phyloP scores from a whole-genome alignment of 2,888 invertebrate species.

The Muscina levida region DNA sequence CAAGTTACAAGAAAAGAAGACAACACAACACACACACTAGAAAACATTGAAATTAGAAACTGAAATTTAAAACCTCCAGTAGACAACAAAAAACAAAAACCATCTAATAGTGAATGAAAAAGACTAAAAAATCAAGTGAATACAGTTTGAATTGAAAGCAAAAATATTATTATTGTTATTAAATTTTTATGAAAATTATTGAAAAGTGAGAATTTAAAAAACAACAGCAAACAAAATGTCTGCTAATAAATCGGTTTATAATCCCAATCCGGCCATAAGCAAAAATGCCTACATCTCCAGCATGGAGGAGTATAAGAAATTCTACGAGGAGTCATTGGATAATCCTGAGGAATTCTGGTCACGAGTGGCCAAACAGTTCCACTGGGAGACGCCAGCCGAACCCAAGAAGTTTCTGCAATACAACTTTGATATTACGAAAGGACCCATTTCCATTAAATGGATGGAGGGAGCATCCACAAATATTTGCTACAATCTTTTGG shows the following conservation, averaged over 20 bases:
- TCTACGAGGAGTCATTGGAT: conserved; percentile 92
- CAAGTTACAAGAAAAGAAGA: conserved; percentile 17
- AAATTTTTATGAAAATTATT: background rate
- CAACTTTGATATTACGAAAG: conserved; percentile 94
- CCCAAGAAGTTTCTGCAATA: conserved; percentile 90
- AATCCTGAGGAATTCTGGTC: conserved; percentile 96
- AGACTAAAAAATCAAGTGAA: too few species aligned
- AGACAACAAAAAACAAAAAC: background rate
- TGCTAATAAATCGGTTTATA: conserved; percentile 82
- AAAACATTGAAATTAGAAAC: conserved; percentile 20
- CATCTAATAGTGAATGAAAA: background rate
- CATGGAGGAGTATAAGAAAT: conserved; percentile 88
- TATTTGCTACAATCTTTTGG: conserved; percentile 96
- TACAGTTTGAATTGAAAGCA: too few species aligned
- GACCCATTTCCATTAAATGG: conserved; percentile 95
- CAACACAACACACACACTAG: conserved; percentile 20
- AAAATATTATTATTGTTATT: too few species aligned
- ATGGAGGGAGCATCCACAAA: conserved; percentile 97
- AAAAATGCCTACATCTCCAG: conserved; percentile 85
- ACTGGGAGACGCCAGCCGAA: conserved; percentile 92
- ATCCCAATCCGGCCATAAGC: conserved; percentile 82
- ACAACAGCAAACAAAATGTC: conserved; percentile 81
- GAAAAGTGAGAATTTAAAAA: conserved; percentile 6
- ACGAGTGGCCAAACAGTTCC: conserved; percentile 94
- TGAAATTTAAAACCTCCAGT: conserved; percentile 8